phyloP scores from a whole-genome alignment of 2,888 invertebrate genomes.

The Ypsolopha scabrella region DNA sequence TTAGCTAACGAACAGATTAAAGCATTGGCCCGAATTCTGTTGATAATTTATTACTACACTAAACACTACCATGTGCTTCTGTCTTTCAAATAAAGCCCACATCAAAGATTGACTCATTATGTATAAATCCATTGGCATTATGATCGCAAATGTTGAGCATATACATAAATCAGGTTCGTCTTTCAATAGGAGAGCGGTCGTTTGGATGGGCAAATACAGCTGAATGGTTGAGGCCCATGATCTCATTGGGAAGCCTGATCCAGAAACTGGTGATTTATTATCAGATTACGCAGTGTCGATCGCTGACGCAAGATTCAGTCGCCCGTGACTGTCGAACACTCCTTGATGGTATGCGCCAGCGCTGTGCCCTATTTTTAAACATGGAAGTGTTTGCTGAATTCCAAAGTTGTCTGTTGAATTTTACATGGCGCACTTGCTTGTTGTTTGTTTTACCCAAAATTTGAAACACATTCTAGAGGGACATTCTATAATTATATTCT shows the following conservation, averaged over 20 bases:
- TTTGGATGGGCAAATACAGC: constrained; percentile 15
- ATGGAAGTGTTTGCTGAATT: constrained; percentile 33
- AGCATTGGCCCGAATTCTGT: too few relatives aligned
- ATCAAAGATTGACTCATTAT: constrained; percentile 1
- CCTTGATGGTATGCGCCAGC: constrained; percentile 38
- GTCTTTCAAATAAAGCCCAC: background rate
- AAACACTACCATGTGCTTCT: background rate
- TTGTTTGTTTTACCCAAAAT: too few relatives aligned
- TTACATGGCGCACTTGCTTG: background rate
- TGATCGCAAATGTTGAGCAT: background rate
- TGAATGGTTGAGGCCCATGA: constrained; percentile 28
- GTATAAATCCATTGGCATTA: background rate
- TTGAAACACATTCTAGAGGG: too few relatives aligned
- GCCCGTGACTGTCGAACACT: constrained; percentile 60
- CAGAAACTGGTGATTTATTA: constrained; percentile 53
- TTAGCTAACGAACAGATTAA: too few relatives aligned
- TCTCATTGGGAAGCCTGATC: constrained; percentile 47
- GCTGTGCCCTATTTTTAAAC: constrained; percentile 49
- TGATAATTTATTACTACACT: background rate
- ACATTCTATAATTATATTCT: too few relatives aligned
- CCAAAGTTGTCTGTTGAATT: background rate
- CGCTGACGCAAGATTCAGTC: constrained; percentile 58
- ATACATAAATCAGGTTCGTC: constrained; percentile 31
- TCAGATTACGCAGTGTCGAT: constrained; percentile 43
- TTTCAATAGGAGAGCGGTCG: constrained; percentile 30